Percentiles rank a stretch among this genome's conserved stretches.
phyloP scores from a whole-genome alignment of 2,888 invertebrate genomes.

The Subacronicta megacephala region DNA sequence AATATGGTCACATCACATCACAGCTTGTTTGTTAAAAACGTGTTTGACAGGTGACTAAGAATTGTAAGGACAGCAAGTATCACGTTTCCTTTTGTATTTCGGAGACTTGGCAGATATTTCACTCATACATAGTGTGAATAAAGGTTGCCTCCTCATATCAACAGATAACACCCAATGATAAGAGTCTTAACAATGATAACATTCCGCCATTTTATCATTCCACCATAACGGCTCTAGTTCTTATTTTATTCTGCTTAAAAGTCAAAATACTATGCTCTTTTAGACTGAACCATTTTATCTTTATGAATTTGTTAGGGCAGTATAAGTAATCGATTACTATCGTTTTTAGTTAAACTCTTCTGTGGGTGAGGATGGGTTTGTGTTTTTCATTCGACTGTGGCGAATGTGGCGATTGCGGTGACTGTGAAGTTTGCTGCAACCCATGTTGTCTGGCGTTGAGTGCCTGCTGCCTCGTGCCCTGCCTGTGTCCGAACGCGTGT shows the following conservation, averaged over 20 bases:
- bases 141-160: slow-evolving; percentile 60
- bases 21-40: neutral
- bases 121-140: slow-evolving; percentile 24
- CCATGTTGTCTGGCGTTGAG: slow-evolving; percentile 83
- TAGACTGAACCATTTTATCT: slow-evolving; percentile 4
- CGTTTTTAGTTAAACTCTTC: slow-evolving; percentile 71
- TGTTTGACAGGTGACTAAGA: neutral
- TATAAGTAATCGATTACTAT: slow-evolving; percentile 43
- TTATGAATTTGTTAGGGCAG: slow-evolving; percentile 6
- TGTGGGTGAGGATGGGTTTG: slow-evolving; percentile 77
- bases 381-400: slow-evolving; percentile 83
- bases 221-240: slow-evolving; percentile 44
- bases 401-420: slow-evolving; percentile 80
- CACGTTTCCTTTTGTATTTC: slow-evolving; percentile 36
- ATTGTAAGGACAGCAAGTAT: neutral
- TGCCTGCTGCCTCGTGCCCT: slow-evolving; percentile 83
- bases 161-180: slow-evolving; percentile 69
- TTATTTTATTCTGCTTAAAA: slow-evolving; percentile 49
- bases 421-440: slow-evolving; percentile 80
- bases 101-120: slow-evolving; percentile 28
- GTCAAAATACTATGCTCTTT: slow-evolving; percentile 25
- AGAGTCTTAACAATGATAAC: slow-evolving; percentile 58
- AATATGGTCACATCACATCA: no score
- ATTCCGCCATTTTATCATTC: slow-evolving; percentile 58
- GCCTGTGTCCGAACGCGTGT: slow-evolving; percentile 84